Evolutionary conservation across 2,888 invertebrate genomes (phyloP).

Genomic region (Sminthurinus aureus): DNA sequence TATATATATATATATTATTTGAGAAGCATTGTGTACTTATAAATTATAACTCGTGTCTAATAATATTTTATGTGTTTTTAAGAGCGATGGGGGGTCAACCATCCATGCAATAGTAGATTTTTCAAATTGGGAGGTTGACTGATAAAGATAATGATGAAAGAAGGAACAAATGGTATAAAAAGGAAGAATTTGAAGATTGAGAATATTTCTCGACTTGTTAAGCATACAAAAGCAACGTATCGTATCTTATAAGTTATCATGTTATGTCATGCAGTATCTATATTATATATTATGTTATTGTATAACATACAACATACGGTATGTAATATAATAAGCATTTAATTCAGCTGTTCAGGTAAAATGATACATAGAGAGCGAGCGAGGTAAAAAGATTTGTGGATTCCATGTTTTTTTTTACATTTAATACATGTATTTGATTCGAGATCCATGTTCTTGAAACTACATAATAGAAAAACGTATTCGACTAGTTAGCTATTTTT

Average conservation of each 20-base stretch:
- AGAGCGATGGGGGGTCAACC: background rate
- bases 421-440: too few species aligned
- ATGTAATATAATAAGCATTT: conserved; percentile 6
- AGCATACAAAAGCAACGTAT: background rate
- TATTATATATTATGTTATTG: too few species aligned
- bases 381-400: background rate
- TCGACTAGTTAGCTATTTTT: too few species aligned
- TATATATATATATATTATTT: too few species aligned
- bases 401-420: background rate
- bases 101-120: conserved; percentile 10
- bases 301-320: too few species aligned
- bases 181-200: background rate
- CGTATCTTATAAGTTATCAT: too few species aligned
- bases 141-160: background rate
- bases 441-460: too few species aligned
- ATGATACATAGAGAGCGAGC: background rate
- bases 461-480: too few species aligned
- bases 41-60: too few species aligned
- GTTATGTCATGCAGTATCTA: too few species aligned
- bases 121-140: conserved; percentile 7
- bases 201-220: background rate
- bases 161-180: background rate
- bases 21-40: too few species aligned
- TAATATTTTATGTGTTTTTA: too few species aligned
- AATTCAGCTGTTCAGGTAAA: background rate